Evolutionary conservation across 2,888 invertebrate species (phyloP).

Genomic region (Xanthia togata): DNA sequence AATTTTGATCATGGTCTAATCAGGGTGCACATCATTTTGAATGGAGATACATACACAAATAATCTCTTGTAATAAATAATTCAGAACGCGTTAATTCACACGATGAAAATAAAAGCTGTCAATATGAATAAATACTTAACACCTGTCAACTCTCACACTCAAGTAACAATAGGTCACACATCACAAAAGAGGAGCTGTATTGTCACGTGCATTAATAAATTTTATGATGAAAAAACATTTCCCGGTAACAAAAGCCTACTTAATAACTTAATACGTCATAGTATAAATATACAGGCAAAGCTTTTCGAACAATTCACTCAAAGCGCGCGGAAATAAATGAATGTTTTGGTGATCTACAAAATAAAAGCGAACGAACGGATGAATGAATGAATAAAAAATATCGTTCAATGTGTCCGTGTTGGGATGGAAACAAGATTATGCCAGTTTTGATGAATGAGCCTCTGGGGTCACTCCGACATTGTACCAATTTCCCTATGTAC

Average conservation of each 20-base stretch:
- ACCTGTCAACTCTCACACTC: constrained; percentile 11
- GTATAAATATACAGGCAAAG: constrained; percentile 40
- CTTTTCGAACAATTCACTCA: constrained; percentile 53
- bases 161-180: constrained; percentile 2
- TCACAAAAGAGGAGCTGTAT: neutral
- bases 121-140: constrained; percentile 4
- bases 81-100: neutral
- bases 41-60: neutral
- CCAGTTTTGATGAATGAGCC: constrained; percentile 82
- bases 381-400: constrained; percentile 76
- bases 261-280: constrained; percentile 51
- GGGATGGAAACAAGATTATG: constrained; percentile 80
- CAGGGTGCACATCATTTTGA: neutral
- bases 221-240: constrained; percentile 28
- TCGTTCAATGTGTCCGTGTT: constrained; percentile 78
- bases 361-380: constrained; percentile 66
- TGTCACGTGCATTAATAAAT: constrained; percentile 17
- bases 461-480: constrained; percentile 72
- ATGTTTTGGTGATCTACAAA: constrained; percentile 58
- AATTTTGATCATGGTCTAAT: neutral
- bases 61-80: neutral
- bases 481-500: constrained; percentile 67
- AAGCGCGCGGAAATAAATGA: constrained; percentile 60
- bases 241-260: constrained; percentile 25
- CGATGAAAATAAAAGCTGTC: neutral